Evolutionary conservation across 2,113 vertebrate species (phyloP).

Genomic region (Podilymbus podiceps): DNA sequence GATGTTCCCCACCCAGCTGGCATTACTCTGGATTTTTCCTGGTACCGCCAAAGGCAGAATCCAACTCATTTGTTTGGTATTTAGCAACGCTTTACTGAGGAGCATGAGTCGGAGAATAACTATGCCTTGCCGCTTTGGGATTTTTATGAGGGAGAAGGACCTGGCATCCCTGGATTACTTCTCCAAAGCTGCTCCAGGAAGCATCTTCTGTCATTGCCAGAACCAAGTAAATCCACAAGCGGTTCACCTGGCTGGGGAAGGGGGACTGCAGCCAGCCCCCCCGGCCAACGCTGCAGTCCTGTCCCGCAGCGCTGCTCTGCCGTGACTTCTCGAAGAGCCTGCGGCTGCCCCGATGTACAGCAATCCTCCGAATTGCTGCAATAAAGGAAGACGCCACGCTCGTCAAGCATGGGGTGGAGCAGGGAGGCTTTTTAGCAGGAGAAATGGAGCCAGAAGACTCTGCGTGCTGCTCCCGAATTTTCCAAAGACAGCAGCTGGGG

Average conservation of each 20-base stretch:
- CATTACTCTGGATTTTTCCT: background rate
- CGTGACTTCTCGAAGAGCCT: rapidly evolving
- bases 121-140: background rate
- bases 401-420: rapidly evolving
- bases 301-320: rapidly evolving
- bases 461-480: rapidly evolving
- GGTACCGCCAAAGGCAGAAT: background rate
- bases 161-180: no score
- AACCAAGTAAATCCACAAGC: background rate
- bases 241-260: background rate
- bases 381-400: background rate
- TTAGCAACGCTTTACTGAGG: background rate
- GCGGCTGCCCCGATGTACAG: rapidly evolving
- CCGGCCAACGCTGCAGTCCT: background rate
- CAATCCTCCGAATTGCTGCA: rapidly evolving
- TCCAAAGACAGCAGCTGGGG: no score
- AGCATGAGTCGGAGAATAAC: background rate
- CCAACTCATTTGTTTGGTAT: background rate
- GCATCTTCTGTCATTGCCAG: background rate
- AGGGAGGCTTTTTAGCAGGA: rapidly evolving
- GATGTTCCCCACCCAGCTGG: background rate
- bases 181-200: background rate
- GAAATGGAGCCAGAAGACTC: rapidly evolving
- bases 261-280: background rate
- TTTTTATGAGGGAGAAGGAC: background rate